Base-by-base conservation (phyloP, 2,888 invertebrate species). In the Nomada goodeniana region DNA sequence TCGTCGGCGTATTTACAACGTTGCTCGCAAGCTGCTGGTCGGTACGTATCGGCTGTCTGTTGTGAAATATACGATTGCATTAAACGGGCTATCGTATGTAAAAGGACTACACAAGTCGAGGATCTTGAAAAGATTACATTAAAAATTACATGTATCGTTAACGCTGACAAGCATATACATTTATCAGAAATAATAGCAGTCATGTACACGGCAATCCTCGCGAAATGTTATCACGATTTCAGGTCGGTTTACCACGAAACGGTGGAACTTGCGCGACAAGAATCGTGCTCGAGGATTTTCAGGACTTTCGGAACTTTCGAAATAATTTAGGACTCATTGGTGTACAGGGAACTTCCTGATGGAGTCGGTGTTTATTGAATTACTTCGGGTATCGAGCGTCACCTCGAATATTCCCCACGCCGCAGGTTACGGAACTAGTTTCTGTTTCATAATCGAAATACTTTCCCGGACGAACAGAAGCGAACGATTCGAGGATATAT, bases 301-400 rank as follows among this genome's bases (percentile, higher is more conserved):
- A 63, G 36, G 47, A 64, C 78, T 80, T 79, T 57, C 53, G 23
- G 53, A 78, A 80, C 63, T 68, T 78, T 68, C 59, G 47, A 59
- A 79, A 81, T 79, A 73, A 81, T 81, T 68, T 69, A 64, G 68
- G 52, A 23, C 61, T 65, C 52, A 68, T 81, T 68, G 79, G 60
- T 11, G 57, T 76, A 44, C 18, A 20, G 57, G 47, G 42, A 79
- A 73, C 20, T 73, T 64, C 64, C 53, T 59, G 63, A 69, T 69
- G 57, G 67, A 69, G 18, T 36, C 26, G 60, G 59, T 69, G 79
- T 81, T 81, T 74, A 74, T 81, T 44, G 73, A 74, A 81, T 74
- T 81, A 70, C 79, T 47, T 60, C 47, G 73, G 44, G 64, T 69
- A 79, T 74, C 69, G 80, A 74, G 67, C 68, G 50, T 50, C 55